Conservation (phyloP, 1,140 invertebrate genomes). For the Drosophila micromelanica region DNA sequence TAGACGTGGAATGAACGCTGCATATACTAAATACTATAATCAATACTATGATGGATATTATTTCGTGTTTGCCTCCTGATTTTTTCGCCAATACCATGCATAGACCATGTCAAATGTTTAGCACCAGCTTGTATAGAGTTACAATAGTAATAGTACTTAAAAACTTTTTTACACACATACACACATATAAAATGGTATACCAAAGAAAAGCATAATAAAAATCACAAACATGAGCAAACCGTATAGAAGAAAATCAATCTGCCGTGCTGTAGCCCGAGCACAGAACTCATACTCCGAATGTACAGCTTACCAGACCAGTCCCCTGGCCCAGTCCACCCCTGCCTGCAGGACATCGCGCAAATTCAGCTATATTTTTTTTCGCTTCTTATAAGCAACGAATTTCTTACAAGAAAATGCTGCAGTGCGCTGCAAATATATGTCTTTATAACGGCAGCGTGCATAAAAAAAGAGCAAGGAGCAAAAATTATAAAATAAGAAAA, state of each 20-base stretch:
- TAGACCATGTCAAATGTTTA: conserved; percentile 13
- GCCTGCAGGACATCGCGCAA: conserved; percentile 63
- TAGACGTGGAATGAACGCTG: not conserved
- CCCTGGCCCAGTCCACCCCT: not conserved
- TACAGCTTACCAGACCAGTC: conserved; percentile 1
- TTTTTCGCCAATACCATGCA: not conserved
- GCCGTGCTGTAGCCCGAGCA: conserved; percentile 18
- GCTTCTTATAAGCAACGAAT: conserved; percentile 42
- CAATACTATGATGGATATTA: too few species aligned
- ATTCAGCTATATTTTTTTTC: conserved; percentile 76
- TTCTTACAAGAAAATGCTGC: conserved; percentile 79
- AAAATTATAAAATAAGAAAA: conserved; percentile 73
- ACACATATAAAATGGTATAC: conserved; percentile 12
- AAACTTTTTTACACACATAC: conserved; percentile 34
- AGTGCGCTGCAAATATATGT: conserved; percentile 78
- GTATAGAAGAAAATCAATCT: conserved; percentile 77
- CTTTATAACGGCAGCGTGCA: conserved; percentile 74
- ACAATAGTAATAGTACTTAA: conserved; percentile 36
- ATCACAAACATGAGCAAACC: conserved; percentile 69
- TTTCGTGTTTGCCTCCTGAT: not conserved
- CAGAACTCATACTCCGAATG: not conserved
- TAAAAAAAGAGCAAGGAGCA: conserved; percentile 64
- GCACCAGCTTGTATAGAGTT: conserved; percentile 29
- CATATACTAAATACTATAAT: not conserved
- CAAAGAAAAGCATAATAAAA: conserved; percentile 66